Evolutionary conservation across 1,140 invertebrate species (phyloP).

Genomic region (Aradophagus sp.): DNA sequence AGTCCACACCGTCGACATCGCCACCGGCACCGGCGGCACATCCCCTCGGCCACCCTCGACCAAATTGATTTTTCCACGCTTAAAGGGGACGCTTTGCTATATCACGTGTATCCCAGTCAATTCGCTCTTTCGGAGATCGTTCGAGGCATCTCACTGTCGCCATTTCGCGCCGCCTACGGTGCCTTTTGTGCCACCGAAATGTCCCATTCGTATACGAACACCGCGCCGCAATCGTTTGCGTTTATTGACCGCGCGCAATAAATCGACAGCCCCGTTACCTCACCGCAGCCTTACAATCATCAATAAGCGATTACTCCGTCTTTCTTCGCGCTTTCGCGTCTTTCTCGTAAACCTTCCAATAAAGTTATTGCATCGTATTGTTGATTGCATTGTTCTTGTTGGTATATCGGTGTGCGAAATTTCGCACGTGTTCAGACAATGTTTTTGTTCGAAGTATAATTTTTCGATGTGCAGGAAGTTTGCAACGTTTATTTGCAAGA

Average conservation of each 20-base stretch:
- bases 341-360: not conserved
- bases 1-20: slow-evolving; percentile 43
- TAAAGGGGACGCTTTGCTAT: slow-evolving; percentile 63
- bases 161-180: slow-evolving; percentile 39
- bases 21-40: slow-evolving; percentile 47
- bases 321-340: not conserved
- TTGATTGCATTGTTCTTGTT: no score
- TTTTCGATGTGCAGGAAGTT: no score
- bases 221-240: slow-evolving; percentile 11
- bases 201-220: slow-evolving; percentile 23
- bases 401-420: no score
- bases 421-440: no score
- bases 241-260: slow-evolving; percentile 6
- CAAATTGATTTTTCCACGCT: slow-evolving; percentile 65
- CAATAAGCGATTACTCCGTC: not conserved
- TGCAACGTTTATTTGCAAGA: no score
- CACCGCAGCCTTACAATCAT: not conserved
- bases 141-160: slow-evolving; percentile 48
- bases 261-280: slow-evolving; percentile 1
- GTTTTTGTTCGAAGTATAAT: no score
- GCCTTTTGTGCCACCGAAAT: slow-evolving; percentile 28
- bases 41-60: slow-evolving; percentile 55
- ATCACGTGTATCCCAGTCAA: slow-evolving; percentile 50
- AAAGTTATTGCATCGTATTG: no score
- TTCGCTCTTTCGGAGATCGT: slow-evolving; percentile 45